Evolutionary conservation across 2,797 vertebrate species (phyloP).

Genomic region (Streptopelia turtur): DNA sequence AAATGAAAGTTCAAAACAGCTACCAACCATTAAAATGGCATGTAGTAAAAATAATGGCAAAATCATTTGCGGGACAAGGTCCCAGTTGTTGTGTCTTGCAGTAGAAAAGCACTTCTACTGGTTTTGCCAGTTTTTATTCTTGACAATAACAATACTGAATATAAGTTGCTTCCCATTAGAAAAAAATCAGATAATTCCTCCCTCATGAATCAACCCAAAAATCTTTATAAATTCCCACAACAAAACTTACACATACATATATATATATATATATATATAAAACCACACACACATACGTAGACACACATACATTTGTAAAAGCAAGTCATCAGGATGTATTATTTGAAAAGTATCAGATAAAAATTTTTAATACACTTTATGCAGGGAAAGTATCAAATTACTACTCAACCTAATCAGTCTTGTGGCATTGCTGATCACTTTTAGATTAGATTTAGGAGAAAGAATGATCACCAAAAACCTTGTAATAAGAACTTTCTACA

Average conservation of each 20-base stretch:
- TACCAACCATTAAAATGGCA: not conserved
- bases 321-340: not conserved
- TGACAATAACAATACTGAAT: not conserved
- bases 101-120: not conserved
- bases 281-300: not conserved
- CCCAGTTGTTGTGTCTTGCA: not conserved
- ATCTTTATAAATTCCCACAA: not conserved
- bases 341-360: not conserved
- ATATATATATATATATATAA: not conserved
- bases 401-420: not conserved
- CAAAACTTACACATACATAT: not conserved
- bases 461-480: not conserved
- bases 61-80: not conserved
- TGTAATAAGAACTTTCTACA: constrained; percentile 7
- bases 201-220: not conserved
- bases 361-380: not conserved
- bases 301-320: not conserved
- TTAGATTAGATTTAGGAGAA: constrained; percentile 30
- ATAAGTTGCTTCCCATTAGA: not conserved
- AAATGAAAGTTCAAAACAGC: not conserved
- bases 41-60: not conserved
- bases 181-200: not conserved
- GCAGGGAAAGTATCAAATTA: not conserved
- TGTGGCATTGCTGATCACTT: not conserved
- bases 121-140: not conserved